phyloP scores from a whole-genome alignment of 2,797 vertebrate species.

The Chiloscyllium punctatum region DNA sequence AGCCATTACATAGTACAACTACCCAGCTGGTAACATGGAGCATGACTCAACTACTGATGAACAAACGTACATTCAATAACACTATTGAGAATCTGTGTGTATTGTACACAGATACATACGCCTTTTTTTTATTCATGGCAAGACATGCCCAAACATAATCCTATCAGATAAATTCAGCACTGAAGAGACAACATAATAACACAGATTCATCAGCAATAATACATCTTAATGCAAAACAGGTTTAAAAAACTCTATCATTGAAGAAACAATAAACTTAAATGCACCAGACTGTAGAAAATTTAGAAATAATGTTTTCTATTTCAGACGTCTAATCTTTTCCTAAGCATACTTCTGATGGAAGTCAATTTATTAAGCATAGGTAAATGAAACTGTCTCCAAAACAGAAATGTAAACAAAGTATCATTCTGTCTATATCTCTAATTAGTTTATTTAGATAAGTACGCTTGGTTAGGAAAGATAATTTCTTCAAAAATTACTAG shows the following conservation, averaged over 20 bases:
- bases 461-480: not conserved
- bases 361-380: not conserved
- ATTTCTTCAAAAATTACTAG: not conserved
- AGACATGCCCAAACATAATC: not conserved
- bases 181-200: not conserved
- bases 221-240: not conserved
- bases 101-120: not conserved
- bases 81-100: no score
- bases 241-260: not conserved
- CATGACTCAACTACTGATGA: not conserved
- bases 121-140: not conserved
- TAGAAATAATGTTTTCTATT: not conserved
- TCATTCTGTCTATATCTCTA: not conserved
- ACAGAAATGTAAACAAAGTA: not conserved
- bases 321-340: not conserved
- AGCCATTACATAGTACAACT: not conserved
- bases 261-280: not conserved
- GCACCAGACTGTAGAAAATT: not conserved
- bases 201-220: not conserved
- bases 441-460: not conserved
- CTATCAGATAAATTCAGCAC: not conserved
- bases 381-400: not conserved
- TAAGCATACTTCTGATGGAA: not conserved
- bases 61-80: not conserved
- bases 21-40: not conserved